Percentiles rank a stretch among this genome's conserved stretches.
These are phyloP conservation scores for Heptranchias perlo DNA, from an alignment of 2,113 vertebrate genomes.

Conservation along the genomic window DNA sequence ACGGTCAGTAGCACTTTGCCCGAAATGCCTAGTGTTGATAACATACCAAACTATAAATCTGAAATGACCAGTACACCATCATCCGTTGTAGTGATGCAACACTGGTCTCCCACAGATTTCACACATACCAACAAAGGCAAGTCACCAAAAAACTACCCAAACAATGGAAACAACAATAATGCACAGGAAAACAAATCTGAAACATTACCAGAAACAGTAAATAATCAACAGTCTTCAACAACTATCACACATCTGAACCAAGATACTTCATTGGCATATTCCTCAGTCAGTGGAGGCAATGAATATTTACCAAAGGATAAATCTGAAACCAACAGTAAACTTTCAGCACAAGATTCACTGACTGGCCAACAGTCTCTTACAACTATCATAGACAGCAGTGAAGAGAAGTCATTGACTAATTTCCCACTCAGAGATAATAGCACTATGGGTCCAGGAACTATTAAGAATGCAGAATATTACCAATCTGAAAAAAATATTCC, in stretches of 20 bases:
- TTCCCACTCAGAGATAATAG: neutral
- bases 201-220: neutral
- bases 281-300: neutral
- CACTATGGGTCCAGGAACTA: neutral
- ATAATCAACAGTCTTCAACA: neutral
- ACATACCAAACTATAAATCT: neutral
- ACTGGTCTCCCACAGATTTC: neutral
- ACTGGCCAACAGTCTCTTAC: neutral
- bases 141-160: neutral
- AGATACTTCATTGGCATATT: neutral
- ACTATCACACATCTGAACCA: neutral
- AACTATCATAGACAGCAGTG: neutral
- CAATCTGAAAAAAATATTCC: neutral
- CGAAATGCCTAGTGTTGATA: neutral
- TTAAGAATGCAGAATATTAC: neutral
- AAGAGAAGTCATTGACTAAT: neutral
- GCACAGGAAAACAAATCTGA: neutral
- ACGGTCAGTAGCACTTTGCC: neutral
- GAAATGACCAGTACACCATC: neutral
- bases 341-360: neutral
- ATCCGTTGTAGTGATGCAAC: neutral
- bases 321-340: neutral
- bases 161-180: neutral
- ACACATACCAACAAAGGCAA: neutral
- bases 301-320: neutral